Percentiles rank a stretch among this genome's conserved stretches.
phyloP scores from a whole-genome alignment of 2,113 vertebrate genomes.

The Ascaphus truei region DNA sequence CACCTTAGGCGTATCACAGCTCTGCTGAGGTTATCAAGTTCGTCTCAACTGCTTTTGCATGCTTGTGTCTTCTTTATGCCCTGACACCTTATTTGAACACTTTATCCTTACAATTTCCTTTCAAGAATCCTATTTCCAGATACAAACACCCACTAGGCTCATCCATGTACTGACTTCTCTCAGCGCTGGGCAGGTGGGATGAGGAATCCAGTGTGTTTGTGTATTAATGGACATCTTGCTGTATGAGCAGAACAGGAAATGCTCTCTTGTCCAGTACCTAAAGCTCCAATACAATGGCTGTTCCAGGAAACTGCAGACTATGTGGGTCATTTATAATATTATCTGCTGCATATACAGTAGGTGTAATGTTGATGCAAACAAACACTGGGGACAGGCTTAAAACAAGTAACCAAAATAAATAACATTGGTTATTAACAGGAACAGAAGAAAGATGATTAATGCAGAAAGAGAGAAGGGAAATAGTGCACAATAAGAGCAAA shows the following conservation, averaged over 20 bases:
- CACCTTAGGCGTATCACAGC: not conserved
- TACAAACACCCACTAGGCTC: not conserved
- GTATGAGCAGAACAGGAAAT: not conserved
- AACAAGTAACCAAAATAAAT: no score
- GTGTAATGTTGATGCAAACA: no score
- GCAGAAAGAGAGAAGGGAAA: no score
- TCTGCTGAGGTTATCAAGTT: not conserved
- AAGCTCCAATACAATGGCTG: not conserved
- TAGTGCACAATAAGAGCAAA: no score
- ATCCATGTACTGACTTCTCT: not conserved
- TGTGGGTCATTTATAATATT: not conserved
- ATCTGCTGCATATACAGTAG: no score
- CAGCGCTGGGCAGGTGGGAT: not conserved
- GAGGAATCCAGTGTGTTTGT: not conserved
- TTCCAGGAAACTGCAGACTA: not conserved
- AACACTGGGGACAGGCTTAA: no score
- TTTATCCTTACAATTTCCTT: not conserved
- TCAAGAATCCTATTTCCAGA: not conserved
- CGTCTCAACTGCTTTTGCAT: not conserved
- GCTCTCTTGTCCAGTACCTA: not conserved
- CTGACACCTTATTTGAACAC: not conserved
- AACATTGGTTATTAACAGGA: no score
- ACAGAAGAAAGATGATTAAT: no score
- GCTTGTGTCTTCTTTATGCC: not conserved
- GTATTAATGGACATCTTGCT: not conserved